phyloP scores from a whole-genome alignment of 2,113 vertebrate genomes.

The Thymallus thymallus region DNA sequence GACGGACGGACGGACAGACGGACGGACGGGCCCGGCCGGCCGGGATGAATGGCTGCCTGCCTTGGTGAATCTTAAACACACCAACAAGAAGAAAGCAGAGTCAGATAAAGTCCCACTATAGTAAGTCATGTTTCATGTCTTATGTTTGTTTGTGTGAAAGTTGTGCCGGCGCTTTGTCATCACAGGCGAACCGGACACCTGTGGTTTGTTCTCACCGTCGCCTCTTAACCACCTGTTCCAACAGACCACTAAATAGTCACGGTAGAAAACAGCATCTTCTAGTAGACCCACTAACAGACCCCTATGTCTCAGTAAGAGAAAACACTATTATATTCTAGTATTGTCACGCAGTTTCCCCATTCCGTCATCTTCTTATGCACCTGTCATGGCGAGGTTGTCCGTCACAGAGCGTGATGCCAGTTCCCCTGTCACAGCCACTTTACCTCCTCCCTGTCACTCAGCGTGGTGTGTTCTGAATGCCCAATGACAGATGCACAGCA shows the following conservation, averaged over 20 bases:
- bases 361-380: conserved; percentile 60
- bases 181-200: conserved; percentile 48
- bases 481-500: conserved; percentile 39
- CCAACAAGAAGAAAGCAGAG: conserved; percentile 10
- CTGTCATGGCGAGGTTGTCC: conserved; percentile 53
- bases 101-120: conserved; percentile 24
- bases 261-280: conserved; percentile 29
- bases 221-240: conserved; percentile 63
- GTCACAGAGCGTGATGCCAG: conserved; percentile 60
- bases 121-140: conserved; percentile 31
- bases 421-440: conserved; percentile 57
- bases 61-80: conserved; percentile 40
- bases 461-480: conserved; percentile 44
- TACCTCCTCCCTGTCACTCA: conserved; percentile 51
- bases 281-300: conserved; percentile 29
- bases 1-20: conserved; percentile 48
- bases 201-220: conserved; percentile 40
- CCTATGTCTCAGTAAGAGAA: not conserved
- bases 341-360: conserved; percentile 48
- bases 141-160: conserved; percentile 40
- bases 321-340: conserved; percentile 30
- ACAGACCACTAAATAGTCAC: conserved; percentile 33
- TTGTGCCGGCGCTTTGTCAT: conserved; percentile 29
- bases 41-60: conserved; percentile 41
- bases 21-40: conserved; percentile 57